These are phyloP conservation scores for Gonocerus acuteangulatus DNA, from an alignment of 2,888 invertebrate species.

Conservation along the genomic window DNA sequence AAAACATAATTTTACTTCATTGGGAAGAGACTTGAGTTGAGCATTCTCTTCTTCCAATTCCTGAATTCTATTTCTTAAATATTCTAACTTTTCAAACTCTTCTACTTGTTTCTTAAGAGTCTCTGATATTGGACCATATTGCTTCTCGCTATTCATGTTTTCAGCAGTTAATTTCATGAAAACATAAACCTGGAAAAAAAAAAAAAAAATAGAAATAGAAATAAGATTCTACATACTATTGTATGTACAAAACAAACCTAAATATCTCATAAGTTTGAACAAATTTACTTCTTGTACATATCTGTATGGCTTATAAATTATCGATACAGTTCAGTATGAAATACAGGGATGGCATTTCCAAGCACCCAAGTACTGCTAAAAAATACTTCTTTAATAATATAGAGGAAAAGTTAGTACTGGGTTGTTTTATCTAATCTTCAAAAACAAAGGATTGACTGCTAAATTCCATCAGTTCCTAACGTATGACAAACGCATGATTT, in stretches of 20 bases:
- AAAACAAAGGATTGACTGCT: too few species aligned
- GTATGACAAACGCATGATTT: too few species aligned
- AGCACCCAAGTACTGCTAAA: too few species aligned
- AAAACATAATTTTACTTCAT: background rate
- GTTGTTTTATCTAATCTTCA: too few species aligned
- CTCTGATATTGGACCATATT: conserved; percentile 8
- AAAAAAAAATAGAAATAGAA: background rate
- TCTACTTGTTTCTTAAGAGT: conserved; percentile 13
- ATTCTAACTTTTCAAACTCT: conserved; percentile 29
- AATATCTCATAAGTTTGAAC: too few species aligned
- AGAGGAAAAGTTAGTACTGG: too few species aligned
- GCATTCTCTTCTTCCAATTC: conserved; percentile 28
- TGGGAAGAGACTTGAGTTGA: background rate
- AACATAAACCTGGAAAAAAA: conserved; percentile 14
- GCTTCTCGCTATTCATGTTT: background rate
- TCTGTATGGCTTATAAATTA: too few species aligned
- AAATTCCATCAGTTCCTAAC: too few species aligned
- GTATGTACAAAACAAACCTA: background rate
- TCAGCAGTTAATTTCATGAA: conserved; percentile 15
- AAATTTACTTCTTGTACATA: too few species aligned
- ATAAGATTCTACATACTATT: background rate
- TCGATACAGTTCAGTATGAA: too few species aligned
- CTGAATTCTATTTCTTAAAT: conserved; percentile 19
- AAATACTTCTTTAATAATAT: too few species aligned
- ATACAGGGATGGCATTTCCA: too few species aligned